Evolutionary conservation across 2,797 vertebrate genomes (phyloP), one percentile per base, ranked within the genome.

Genomic region (Myiothlypis chrysogaster): DNA sequence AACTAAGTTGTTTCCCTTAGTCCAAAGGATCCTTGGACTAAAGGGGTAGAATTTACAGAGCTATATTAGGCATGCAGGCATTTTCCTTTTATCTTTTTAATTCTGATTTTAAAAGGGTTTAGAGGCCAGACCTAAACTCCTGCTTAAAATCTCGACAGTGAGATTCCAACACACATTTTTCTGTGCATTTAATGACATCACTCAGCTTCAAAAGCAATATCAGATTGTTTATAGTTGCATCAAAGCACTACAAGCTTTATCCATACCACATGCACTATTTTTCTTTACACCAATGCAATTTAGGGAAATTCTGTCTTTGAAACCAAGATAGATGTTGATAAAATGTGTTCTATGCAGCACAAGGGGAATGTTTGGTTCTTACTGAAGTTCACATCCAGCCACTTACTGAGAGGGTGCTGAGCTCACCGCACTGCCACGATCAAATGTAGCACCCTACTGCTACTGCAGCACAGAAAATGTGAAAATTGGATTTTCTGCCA

Each of bases 401-500:
- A 22, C 46, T 73, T 13, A 27, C 35, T 77, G 21, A 53, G 52
- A 82, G 46, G 14, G 61, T 21, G 16, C 43, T 7, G n/a, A 76
- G 43, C 18, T 68, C 72, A 43, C 23, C 44, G 25, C 27, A 18
- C 22, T 34, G 8, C 44, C 2, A 0, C 0, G 0, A 25, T 21
- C 25, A 30, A 44, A 20, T 14, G 77, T 13, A 50, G 55, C 22
- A 21, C 50, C 13, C 15, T 8, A 13, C 24, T 91, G 49, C 37
- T 64, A 41, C 27, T 16, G 37, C 46, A 14, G 1, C 17, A 23
- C 56, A n/a, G 6, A 4, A 10, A 1, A 46, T 15, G 66, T 49
- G 52, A 50, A 25, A 70, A 32, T 7, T 4, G 44, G n/a, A 6
- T 59, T 59, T 63, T 56, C 47, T 81, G 47, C 69, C 59, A 15